These are phyloP conservation scores for Hoplodrina blanda DNA, from an alignment of 2,888 invertebrate species.

Conservation along the genomic window DNA sequence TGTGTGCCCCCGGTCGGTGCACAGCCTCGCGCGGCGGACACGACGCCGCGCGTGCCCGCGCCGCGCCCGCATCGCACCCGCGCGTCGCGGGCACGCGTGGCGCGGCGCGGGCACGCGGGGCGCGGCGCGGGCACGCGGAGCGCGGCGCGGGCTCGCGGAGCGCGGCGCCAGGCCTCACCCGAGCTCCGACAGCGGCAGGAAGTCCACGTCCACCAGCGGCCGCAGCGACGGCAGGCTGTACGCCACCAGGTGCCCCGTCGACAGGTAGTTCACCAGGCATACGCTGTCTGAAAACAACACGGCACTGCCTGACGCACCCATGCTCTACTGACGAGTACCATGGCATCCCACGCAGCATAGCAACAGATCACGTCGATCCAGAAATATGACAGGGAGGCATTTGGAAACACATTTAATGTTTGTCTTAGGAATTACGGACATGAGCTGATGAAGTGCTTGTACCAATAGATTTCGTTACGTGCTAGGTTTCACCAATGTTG, in stretches of 20 bases:
- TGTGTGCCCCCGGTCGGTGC: slow-evolving; percentile 73
- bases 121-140: too few species aligned
- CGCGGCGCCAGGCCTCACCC: slow-evolving; percentile 91
- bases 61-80: not conserved
- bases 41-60: slow-evolving; percentile 19
- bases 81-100: not conserved
- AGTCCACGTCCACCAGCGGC: slow-evolving; percentile 96
- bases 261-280: slow-evolving; percentile 98
- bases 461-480: too few species aligned
- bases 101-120: not conserved
- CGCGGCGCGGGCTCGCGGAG: slow-evolving; percentile 8
- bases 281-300: slow-evolving; percentile 94
- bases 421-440: too few species aligned
- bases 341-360: not conserved
- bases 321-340: not conserved
- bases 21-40: slow-evolving; percentile 53
- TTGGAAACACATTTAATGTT: too few species aligned
- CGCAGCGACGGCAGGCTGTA: slow-evolving; percentile 99
- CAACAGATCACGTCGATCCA: not conserved
- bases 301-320: not conserved
- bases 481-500: too few species aligned
- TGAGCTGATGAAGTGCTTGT: not conserved
- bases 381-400: too few species aligned
- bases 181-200: slow-evolving; percentile 97
- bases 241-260: slow-evolving; percentile 97